Base-by-base conservation (phyloP, 2,113 vertebrate species). In the Coturnix japonica region DNA sequence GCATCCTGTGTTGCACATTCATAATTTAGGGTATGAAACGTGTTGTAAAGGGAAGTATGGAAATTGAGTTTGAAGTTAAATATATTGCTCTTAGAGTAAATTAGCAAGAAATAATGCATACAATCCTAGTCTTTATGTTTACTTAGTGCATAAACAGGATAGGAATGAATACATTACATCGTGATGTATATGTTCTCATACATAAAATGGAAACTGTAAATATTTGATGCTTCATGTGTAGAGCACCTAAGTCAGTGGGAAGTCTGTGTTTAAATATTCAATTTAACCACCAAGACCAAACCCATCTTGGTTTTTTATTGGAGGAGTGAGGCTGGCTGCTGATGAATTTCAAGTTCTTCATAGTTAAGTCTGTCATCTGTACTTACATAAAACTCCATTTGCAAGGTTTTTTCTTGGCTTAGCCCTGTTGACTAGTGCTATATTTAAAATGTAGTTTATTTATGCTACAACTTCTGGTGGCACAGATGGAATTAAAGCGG, bases 11-110 rank as follows among this genome's bases (percentile, higher is more conserved):
- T 49, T 94, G 66, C 41, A 75, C 64, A 67, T 80, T 78, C 35
- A 72, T 94, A 91, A 93, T 85, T 91, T 69, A 85, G 86, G 54
- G 56, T 60, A 54, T 30, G 46, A 87, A 87, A 89, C 79, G 11
- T 81, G 17, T 37, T 75, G 56, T 30, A 75, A 73, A 60, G 26
- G 26, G 85, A 79, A 92, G 77, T 82, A 71, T 63, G 17, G 47
- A 77, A 94, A 79, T 64, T 41, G 53, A 3, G 35, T 44, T 90
- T 79, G 37, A 20, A 75, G 63, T 80, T 83, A 64, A 61, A 83
- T 61, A 57, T 69, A 53, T 59, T 81, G 61, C 65, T 71, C 63
- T 85, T 76, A 57, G 21, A 26, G 53, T n/a, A 87, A 93, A 93
- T 74, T 89, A 93, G 49, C 21, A 60, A 64, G 43, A 43, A 90